Evolutionary conservation across 2,113 vertebrate species (phyloP).

Genomic region (Tupaia chinensis): DNA sequence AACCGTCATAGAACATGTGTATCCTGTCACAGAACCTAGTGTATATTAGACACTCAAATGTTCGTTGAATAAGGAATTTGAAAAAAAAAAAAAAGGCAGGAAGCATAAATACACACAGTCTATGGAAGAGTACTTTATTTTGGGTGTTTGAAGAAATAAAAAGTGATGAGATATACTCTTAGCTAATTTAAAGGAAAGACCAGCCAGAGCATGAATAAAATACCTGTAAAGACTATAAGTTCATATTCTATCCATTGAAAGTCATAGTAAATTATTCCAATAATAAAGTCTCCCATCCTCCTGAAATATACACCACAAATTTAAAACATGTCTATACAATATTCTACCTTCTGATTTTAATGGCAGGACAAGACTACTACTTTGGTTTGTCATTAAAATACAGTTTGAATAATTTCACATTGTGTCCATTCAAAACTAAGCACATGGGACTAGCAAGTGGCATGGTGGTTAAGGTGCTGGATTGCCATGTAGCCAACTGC

Average conservation of each 20-base stretch:
- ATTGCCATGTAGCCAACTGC: too few species aligned
- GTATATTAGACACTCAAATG: background rate
- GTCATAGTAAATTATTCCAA: background rate
- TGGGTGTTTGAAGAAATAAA: background rate
- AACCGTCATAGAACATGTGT: background rate
- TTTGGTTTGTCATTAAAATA: conserved; percentile 22
- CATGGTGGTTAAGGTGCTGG: too few species aligned
- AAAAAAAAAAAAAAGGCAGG: background rate
- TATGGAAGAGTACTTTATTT: background rate
- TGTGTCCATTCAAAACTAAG: background rate
- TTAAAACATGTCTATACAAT: background rate
- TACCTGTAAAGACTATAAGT: background rate
- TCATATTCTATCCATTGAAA: background rate
- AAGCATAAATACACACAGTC: background rate
- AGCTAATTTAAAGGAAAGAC: background rate
- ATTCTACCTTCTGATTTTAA: background rate
- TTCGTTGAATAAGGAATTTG: background rate
- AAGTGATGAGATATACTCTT: background rate
- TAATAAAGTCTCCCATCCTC: background rate
- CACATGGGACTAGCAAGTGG: too few species aligned
- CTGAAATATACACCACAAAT: background rate
- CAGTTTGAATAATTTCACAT: background rate
- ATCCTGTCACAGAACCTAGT: background rate
- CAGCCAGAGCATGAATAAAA: background rate
- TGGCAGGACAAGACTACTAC: background rate